These are phyloP conservation scores for Hypsopygia costalis DNA, from an alignment of 2,888 invertebrate species.

Conservation along the genomic window DNA sequence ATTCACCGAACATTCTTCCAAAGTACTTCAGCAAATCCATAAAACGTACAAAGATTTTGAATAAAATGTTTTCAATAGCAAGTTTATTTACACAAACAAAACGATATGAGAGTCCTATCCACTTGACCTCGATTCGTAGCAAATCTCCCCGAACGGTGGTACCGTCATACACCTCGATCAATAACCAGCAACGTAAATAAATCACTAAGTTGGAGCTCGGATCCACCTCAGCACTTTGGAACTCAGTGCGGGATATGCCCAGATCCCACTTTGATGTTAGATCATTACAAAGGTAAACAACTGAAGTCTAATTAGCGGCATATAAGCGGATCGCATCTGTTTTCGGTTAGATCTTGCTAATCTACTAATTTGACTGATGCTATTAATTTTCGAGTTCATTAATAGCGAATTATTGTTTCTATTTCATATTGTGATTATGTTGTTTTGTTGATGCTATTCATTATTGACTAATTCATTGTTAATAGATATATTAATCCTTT, in stretches of 20 bases:
- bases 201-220: constrained; percentile 63
- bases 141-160: constrained; percentile 51
- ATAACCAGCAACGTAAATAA: constrained; percentile 69
- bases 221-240: constrained; percentile 29
- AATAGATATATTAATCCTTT: no score
- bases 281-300: constrained; percentile 62
- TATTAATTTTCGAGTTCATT: constrained; percentile 47
- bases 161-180: constrained; percentile 57
- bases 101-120: constrained; percentile 49
- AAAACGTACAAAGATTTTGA: constrained; percentile 8
- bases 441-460: constrained; percentile 7
- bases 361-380: constrained; percentile 51
- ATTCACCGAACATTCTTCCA: no score
- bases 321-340: constrained; percentile 51
- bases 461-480: background rate
- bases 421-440: constrained; percentile 16
- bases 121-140: constrained; percentile 64
- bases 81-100: constrained; percentile 58
- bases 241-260: constrained; percentile 24
- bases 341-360: constrained; percentile 47
- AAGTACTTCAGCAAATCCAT: background rate
- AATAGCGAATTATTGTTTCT: constrained; percentile 30
- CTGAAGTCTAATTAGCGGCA: constrained; percentile 58
- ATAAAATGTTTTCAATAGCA: constrained; percentile 22
- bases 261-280: constrained; percentile 52